Percentiles rank a stretch among this genome's conserved stretches.
Conservation (phyloP, 2,797 vertebrate species). For the Pempheris klunzingeri region DNA sequence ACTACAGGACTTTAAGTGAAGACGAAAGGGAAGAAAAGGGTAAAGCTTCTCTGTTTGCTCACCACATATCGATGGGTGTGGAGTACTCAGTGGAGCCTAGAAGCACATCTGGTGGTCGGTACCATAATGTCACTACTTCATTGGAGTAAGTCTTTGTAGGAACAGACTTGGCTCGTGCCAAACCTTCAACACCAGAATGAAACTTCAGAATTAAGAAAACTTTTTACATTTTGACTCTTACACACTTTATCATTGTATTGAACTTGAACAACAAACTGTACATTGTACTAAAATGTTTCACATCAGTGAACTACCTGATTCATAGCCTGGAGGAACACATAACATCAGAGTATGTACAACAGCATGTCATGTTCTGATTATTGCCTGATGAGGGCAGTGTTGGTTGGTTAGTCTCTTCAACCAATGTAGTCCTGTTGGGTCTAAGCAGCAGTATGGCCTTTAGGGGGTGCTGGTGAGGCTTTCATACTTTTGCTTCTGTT, state of each 20-base stretch:
- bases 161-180: slow-evolving; percentile 87
- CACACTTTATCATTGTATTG: neutral
- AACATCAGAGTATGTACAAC: neutral
- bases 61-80: slow-evolving; percentile 90
- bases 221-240: neutral
- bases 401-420: slow-evolving; percentile 23
- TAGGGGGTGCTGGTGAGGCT: neutral
- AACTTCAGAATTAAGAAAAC: neutral
- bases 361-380: neutral
- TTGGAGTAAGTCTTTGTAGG: slow-evolving; percentile 88
- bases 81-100: slow-evolving; percentile 89
- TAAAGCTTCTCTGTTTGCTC: slow-evolving; percentile 49
- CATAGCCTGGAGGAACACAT: neutral
- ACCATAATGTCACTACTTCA: slow-evolving; percentile 88
- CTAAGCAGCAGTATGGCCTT: neutral
- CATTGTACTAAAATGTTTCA: neutral
- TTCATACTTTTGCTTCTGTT: neutral
- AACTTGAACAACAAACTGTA: neutral
- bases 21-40: neutral
- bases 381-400: slow-evolving; percentile 50
- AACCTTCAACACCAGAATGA: slow-evolving; percentile 70
- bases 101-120: slow-evolving; percentile 88
- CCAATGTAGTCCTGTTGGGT: neutral
- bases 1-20: neutral
- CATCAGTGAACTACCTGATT: neutral